Evolutionary conservation across 1,140 invertebrate species (phyloP).

Genomic region (Sycophaga agraensis): DNA sequence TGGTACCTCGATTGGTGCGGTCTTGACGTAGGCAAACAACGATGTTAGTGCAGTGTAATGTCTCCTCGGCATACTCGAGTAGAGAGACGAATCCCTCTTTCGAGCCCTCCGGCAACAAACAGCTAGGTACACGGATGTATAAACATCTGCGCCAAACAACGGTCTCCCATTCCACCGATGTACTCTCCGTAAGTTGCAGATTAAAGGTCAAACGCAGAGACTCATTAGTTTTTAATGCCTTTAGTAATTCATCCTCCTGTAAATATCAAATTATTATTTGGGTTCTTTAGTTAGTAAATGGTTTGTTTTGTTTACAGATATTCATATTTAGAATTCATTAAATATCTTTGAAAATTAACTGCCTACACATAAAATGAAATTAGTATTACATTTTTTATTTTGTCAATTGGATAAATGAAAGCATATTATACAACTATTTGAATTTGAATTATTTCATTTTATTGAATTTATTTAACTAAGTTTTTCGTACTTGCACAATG

Average conservation of each 20-base stretch:
- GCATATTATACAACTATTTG: no score
- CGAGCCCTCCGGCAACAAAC: slow-evolving; percentile 82
- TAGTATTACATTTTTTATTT: no score
- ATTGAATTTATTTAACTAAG: no score
- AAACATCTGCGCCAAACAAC: slow-evolving; percentile 77
- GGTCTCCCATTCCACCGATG: slow-evolving; percentile 79
- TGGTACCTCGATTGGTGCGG: slow-evolving; percentile 73
- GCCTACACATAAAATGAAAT: no score
- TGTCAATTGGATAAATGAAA: no score
- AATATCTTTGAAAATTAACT: no score
- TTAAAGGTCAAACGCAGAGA: slow-evolving; percentile 74
- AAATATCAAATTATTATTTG: neutral
- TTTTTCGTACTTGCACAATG: slow-evolving; percentile 58
- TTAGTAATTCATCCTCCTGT: slow-evolving; percentile 61
- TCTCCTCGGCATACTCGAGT: slow-evolving; percentile 94
- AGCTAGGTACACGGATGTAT: slow-evolving; percentile 83
- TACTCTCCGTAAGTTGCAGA: slow-evolving; percentile 75
- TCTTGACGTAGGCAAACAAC: slow-evolving; percentile 83
- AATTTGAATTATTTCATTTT: no score
- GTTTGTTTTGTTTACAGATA: no score
- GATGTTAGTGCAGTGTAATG: slow-evolving; percentile 79
- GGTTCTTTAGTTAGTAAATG: no score
- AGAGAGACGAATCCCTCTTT: slow-evolving; percentile 91
- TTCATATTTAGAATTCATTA: no score
- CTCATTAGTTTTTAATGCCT: slow-evolving; percentile 64